Conservation (phyloP, 2,888 invertebrate species). For the Galerucella nymphaeae region DNA sequence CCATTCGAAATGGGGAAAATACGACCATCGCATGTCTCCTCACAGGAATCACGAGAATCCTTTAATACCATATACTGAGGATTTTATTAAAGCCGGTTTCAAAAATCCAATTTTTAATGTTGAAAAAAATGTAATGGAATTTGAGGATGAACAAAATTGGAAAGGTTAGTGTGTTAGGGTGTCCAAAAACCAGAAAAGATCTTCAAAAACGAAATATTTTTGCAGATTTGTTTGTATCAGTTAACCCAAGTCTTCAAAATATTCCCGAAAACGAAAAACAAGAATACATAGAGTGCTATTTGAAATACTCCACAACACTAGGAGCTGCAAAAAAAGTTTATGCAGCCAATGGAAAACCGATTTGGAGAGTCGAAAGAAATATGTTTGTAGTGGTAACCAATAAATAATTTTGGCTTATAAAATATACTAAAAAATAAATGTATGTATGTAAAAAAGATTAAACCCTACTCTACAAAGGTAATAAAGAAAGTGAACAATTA, state of each 20-base stretch:
- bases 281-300: conserved; percentile 6
- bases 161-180: neutral
- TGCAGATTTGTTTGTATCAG: neutral
- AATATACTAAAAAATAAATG: too few relatives aligned
- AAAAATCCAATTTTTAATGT: neutral
- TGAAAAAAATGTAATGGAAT: neutral
- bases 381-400: neutral
- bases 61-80: neutral
- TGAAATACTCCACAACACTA: neutral
- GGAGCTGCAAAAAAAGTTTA: neutral
- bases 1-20: neutral
- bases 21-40: neutral
- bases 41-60: neutral
- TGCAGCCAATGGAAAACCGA: neutral
- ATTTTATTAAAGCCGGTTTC: neutral
- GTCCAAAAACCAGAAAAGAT: too few relatives aligned
- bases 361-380: neutral
- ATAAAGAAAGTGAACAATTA: too few relatives aligned
- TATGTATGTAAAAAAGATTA: too few relatives aligned
- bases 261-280: conserved; percentile 12
- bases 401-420: neutral
- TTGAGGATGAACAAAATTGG: neutral
- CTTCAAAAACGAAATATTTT: too few relatives aligned
- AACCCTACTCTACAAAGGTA: too few relatives aligned
- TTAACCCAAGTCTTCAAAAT: neutral